These are phyloP conservation scores for Slavum lentiscoides DNA, from an alignment of 2,888 invertebrate species.

Conservation along the genomic window DNA sequence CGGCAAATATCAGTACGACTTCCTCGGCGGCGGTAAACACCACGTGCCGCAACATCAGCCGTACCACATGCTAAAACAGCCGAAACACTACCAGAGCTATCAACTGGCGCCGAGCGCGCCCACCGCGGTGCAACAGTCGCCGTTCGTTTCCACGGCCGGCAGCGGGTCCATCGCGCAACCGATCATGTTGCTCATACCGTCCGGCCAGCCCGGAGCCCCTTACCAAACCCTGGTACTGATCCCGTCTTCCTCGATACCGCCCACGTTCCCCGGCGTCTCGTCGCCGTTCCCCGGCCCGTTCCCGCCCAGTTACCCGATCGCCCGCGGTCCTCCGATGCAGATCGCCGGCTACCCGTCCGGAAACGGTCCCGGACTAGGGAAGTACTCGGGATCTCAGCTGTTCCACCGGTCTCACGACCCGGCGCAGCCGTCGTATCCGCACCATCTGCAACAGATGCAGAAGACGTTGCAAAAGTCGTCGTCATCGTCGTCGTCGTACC, in stretches of 20 bases:
- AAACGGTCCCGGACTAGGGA: neutral
- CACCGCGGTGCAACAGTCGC: neutral
- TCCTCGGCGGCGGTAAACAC: slow-evolving; percentile 12
- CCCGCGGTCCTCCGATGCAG: neutral
- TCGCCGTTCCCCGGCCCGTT: slow-evolving; percentile 16
- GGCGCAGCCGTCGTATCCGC: neutral
- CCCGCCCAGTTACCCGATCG: neutral
- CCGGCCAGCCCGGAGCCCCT: slow-evolving; percentile 51
- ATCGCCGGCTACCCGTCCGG: slow-evolving; percentile 21
- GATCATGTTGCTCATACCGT: slow-evolving; percentile 51
- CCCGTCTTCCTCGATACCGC: slow-evolving; percentile 14
- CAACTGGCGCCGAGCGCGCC: neutral
- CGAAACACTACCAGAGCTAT: slow-evolving; percentile 39
- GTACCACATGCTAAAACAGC: slow-evolving; percentile 25
- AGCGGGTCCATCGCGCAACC: neutral
- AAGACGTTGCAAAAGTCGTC: neutral
- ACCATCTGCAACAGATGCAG: neutral
- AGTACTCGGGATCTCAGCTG: slow-evolving; percentile 21
- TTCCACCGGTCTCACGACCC: slow-evolving; percentile 41
- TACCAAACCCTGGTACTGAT: slow-evolving; percentile 47
- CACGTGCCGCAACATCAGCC: neutral
- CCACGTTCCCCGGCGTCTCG: slow-evolving; percentile 1
- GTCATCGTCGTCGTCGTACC: neutral
- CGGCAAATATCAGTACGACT: slow-evolving; percentile 12
- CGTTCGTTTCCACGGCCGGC: neutral